phyloP scores from a whole-genome alignment of 2,888 invertebrate genomes.

The Tetanocera ferruginea region DNA sequence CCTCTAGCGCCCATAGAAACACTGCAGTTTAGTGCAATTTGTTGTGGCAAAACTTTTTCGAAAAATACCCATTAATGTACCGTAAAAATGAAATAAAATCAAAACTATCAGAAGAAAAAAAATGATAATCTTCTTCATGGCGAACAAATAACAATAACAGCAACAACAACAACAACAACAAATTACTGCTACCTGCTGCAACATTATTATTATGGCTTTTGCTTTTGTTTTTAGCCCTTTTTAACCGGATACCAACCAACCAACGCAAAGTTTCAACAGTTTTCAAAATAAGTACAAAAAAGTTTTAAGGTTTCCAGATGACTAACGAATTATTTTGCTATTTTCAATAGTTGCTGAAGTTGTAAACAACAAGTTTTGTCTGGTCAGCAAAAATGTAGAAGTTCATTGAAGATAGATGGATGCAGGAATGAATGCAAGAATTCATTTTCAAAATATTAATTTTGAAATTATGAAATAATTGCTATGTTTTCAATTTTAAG shows the following conservation, averaged over 20 bases:
- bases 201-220: slow-evolving; percentile 11
- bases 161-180: not conserved
- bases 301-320: slow-evolving; percentile 31
- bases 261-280: not conserved
- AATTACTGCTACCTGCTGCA: not conserved
- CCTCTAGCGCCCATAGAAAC: not conserved
- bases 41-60: slow-evolving; percentile 3
- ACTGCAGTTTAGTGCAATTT: not conserved
- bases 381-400: slow-evolving; percentile 10
- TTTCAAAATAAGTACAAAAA: slow-evolving; percentile 5
- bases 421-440: too few relatives aligned
- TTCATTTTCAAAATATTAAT: too few relatives aligned
- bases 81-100: not conserved
- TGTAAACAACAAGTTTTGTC: slow-evolving; percentile 27
- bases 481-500: too few relatives aligned
- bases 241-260: not conserved
- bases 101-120: not conserved
- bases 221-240: not conserved
- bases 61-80: slow-evolving; percentile 9
- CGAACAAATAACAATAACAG: not conserved
- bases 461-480: too few relatives aligned
- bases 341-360: slow-evolving; percentile 25
- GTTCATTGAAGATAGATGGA: not conserved
- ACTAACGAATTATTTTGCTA: slow-evolving; percentile 33
- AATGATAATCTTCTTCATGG: not conserved